Conservation (phyloP, 2,888 invertebrate species). For the Spisula solida region DNA sequence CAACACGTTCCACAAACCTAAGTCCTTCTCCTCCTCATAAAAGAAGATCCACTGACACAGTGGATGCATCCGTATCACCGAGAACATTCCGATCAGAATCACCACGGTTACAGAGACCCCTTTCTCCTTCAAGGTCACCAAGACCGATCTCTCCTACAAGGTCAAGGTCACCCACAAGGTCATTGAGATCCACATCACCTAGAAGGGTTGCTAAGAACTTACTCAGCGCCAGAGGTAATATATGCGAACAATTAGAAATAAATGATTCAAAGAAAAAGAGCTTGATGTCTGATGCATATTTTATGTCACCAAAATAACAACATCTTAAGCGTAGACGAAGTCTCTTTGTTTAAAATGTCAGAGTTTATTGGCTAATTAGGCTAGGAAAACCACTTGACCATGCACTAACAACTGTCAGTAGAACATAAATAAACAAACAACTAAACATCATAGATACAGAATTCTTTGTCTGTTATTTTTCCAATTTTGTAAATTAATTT, state of each 20-base stretch:
- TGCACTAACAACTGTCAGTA: too few relatives aligned
- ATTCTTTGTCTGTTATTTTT: too few relatives aligned
- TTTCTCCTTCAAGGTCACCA: conserved; percentile 41
- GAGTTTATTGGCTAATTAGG: too few relatives aligned
- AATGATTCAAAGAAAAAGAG: too few relatives aligned
- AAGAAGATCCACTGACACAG: conserved; percentile 15
- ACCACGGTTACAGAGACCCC: conserved; percentile 38
- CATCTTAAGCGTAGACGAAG: too few relatives aligned
- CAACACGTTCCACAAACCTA: conserved; percentile 41
- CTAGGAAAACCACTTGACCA: too few relatives aligned
- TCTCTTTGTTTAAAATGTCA: too few relatives aligned
- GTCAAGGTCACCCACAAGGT: conserved; percentile 72
- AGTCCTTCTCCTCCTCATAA: conserved; percentile 31
- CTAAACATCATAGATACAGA: too few relatives aligned
- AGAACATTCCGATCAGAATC: conserved; percentile 33
- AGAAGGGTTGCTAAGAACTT: conserved; percentile 66
- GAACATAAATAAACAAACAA: too few relatives aligned
- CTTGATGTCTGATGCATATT: too few relatives aligned
- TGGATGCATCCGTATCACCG: conserved; percentile 36
- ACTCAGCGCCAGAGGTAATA: conserved; percentile 69
- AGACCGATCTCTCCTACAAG: conserved; percentile 71
- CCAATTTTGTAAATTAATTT: too few relatives aligned
- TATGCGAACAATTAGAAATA: background rate
- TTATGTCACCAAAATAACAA: too few relatives aligned
- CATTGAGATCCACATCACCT: conserved; percentile 70